phyloP scores from a whole-genome alignment of 1,140 invertebrate species.

The Popillia japonica region DNA sequence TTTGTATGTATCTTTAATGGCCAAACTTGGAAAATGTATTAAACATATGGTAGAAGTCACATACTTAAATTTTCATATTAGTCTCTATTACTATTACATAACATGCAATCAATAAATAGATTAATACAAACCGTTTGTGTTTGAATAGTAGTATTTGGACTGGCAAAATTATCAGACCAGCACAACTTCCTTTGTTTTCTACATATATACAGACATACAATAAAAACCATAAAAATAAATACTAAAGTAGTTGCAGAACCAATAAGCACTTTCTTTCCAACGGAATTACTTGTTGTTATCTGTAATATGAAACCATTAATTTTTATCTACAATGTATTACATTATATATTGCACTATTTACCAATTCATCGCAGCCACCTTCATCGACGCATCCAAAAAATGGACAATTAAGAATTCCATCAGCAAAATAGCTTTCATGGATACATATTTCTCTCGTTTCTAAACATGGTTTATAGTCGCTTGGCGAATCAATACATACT shows the following conservation, averaged over 20 bases:
- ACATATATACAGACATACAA: slow-evolving; percentile 31
- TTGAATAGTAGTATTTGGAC: not conserved
- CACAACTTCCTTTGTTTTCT: slow-evolving; percentile 19
- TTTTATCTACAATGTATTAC: not conserved
- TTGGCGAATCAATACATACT: not conserved
- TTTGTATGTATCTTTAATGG: no score
- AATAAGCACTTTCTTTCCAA: slow-evolving; percentile 35
- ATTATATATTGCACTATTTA: not conserved
- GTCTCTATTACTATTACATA: no score
- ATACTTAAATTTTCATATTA: not conserved
- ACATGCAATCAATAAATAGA: not conserved
- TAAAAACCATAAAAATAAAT: slow-evolving; percentile 24
- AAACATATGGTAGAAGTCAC: not conserved
- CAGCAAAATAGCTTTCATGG: slow-evolving; percentile 26
- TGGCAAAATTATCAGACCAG: slow-evolving; percentile 26
- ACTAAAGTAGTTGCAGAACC: slow-evolving; percentile 27
- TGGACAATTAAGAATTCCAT: slow-evolving; percentile 40
- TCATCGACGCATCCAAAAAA: slow-evolving; percentile 39
- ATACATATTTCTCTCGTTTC: slow-evolving; percentile 26
- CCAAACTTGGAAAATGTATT: no score
- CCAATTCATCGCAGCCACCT: slow-evolving; percentile 28
- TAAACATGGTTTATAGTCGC: slow-evolving; percentile 14
- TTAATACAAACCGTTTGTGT: slow-evolving; percentile 23
- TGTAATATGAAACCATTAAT: not conserved
- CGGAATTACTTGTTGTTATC: slow-evolving; percentile 8